Base-by-base conservation (phyloP, 2,113 vertebrate genomes). In the Microcebus lehilahytsara region DNA sequence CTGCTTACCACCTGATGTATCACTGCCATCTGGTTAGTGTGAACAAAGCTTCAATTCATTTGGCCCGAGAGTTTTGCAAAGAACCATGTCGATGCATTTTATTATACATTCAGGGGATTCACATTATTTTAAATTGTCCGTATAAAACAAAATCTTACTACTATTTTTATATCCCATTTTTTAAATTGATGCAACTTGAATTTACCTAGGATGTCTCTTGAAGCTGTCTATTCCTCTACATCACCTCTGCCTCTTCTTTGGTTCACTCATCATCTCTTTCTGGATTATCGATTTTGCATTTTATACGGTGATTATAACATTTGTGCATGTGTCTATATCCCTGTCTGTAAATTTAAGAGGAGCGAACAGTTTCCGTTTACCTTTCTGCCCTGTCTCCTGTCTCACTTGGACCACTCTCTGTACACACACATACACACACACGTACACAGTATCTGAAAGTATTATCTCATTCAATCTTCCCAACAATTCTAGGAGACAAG, bases 391-490 rank as follows among this genome's bases (percentile, higher is more conserved):
- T 8, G 9, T 46, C 27, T 67, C 8, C 13, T 75, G 93, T 89
- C 42, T 92, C 20, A 32, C 49, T 49, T 20, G 32, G 46, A 40
- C 17, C 5, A 34, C 46, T 22, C 34, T 56, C 27, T 11, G 17
- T 56, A 5, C 30, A 14, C 51, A 3, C 30, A 22, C 2, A 10
- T 1, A 10, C 7, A 10, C 2, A 20, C 34, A 64, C 30, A 67
- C 0, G 58, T 27, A 78, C 3, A 51, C 0, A 5, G 1, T 85
- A 12, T 92, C 58, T 60, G 69, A 66, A 98, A 95, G 77, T 93
- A 96, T 92, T 92, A 77, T n/a, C 77, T 88, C 46, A 49, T 62
- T 94, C 93, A 88, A 32, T 91, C 94, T 96, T 92, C 58, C 64
- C 27, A 49, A 12, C 34, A 85, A 40, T 83, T 93, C 51, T 49